Evolutionary conservation across 2,888 invertebrate genomes (phyloP).

Genomic region (Acleris laterana): DNA sequence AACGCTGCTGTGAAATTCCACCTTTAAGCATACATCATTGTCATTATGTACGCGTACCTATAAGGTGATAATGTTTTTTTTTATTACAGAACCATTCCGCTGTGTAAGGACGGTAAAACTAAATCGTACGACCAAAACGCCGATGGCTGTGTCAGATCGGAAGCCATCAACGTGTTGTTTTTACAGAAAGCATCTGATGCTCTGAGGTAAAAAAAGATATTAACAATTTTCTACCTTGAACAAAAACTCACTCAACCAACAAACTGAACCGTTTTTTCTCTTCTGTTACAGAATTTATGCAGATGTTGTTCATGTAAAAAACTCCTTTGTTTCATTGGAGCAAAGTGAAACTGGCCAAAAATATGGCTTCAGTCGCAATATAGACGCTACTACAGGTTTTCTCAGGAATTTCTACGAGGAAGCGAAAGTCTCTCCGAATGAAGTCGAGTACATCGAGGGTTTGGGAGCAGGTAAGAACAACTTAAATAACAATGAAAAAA

Average conservation of each 20-base stretch:
- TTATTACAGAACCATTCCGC: constrained; percentile 52
- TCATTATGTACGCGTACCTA: no score
- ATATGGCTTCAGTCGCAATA: constrained; percentile 84
- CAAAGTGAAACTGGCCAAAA: constrained; percentile 80
- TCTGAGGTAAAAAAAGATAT: constrained; percentile 59
- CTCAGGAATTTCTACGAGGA: constrained; percentile 85
- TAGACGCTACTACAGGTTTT: constrained; percentile 72
- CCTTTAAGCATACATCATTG: no score
- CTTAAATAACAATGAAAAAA: not conserved
- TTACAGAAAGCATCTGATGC: constrained; percentile 88
- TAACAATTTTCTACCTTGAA: not conserved
- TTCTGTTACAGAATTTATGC: constrained; percentile 80
- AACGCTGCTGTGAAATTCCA: no score
- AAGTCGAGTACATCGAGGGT: constrained; percentile 92
- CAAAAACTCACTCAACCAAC: not conserved
- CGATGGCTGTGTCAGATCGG: constrained; percentile 90
- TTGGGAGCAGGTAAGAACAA: constrained; percentile 87
- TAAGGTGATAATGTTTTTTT: not conserved
- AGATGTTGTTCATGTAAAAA: constrained; percentile 87
- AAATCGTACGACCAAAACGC: constrained; percentile 93
- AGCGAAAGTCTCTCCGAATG: constrained; percentile 86
- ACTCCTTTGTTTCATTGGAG: constrained; percentile 78
- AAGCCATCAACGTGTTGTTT: constrained; percentile 87
- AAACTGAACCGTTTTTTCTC: not conserved
- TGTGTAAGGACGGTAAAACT: constrained; percentile 92